These are phyloP conservation scores for Lithobius niger DNA, from an alignment of 1,140 invertebrate species.

Conservation along the genomic window DNA sequence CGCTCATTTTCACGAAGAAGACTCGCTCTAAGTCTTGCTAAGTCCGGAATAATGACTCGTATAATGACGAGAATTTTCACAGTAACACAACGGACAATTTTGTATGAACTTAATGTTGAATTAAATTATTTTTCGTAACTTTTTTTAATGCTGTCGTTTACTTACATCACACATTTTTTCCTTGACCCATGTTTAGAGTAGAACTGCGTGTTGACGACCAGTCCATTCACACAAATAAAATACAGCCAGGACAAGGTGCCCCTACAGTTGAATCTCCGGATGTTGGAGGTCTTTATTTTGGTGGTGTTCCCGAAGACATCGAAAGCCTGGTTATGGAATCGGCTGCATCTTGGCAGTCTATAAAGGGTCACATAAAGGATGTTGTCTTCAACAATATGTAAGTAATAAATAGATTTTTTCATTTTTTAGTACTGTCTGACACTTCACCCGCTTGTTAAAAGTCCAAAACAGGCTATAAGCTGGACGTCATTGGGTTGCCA, in stretches of 20 bases:
- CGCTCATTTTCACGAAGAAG: too few relatives aligned
- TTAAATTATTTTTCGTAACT: too few relatives aligned
- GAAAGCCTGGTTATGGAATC: slow-evolving; percentile 36
- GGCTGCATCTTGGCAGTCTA: slow-evolving; percentile 35
- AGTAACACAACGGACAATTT: too few relatives aligned
- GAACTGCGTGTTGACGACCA: slow-evolving; percentile 54
- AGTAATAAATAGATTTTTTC: slow-evolving; percentile 25
- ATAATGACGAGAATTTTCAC: too few relatives aligned
- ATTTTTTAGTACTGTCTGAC: neutral
- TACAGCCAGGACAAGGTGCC: slow-evolving; percentile 31
- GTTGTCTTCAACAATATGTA: slow-evolving; percentile 63
- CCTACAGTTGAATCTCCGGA: slow-evolving; percentile 37
- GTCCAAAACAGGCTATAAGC: too few relatives aligned
- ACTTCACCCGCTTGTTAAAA: too few relatives aligned
- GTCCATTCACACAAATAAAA: slow-evolving; percentile 35
- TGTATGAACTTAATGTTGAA: too few relatives aligned
- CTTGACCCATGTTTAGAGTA: slow-evolving; percentile 31
- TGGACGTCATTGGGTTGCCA: too few relatives aligned
- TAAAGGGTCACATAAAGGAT: slow-evolving; percentile 63
- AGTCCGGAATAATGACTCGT: too few relatives aligned
- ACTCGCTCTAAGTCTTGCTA: too few relatives aligned
- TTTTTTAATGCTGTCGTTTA: too few relatives aligned
- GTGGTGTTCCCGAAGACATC: slow-evolving; percentile 43
- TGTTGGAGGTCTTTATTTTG: slow-evolving; percentile 40
- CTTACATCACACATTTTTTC: too few relatives aligned